Base-by-base conservation (phyloP, 2,113 vertebrate genomes). In the Empidonax alnorum region DNA sequence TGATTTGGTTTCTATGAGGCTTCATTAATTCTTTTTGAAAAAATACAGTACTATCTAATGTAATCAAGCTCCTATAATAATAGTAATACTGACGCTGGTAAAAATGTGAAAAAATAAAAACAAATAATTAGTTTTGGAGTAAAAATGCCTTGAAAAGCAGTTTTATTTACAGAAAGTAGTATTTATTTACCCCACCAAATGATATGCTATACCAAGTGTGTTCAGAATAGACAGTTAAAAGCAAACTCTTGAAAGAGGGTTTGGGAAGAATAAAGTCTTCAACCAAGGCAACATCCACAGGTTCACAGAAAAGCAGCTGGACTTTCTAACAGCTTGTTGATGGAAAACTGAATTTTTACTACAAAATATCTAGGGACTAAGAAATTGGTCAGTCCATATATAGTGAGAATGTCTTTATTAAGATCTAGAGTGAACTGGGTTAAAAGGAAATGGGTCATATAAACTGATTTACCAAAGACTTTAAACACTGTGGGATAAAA, bases 331-430 rank as follows among this genome's bases (percentile, higher is more conserved):
- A 92, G 9, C 39, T 88, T 68, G 31, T 21, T 79, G 37, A 28
- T 86, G 8, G 12, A 86, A 83, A 89, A 65, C 17, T 47, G 42
- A 62, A 61, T 84, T 94, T 89, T 89, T 87, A 71, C 42, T 78
- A 21, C 35, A 89, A 81, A 87, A 41, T 61, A 61, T 10, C 58
- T 71, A 78, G 74, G 33, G 63, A 92, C 17, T 67, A 95, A 96
- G 90, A 95, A 95, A 73, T 27, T 96, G 94, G 53, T 74, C 66
- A 59, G 66, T 87, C 44, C 88, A 79, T 80, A 77, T 69, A 58
- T 74, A 75, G 46, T 80, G 67, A 88, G 19, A 80, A 62, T 91
- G 85, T 75, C 78, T 96, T 95, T 95, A 91, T 88, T 96, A 97
- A 92, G 49, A 90, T 58, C 59, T 87, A 84, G 37, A 27, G 47